These are phyloP conservation scores for Triplophysa yarkandensis DNA, from an alignment of 2,797 vertebrate species.

Conservation along the genomic window DNA sequence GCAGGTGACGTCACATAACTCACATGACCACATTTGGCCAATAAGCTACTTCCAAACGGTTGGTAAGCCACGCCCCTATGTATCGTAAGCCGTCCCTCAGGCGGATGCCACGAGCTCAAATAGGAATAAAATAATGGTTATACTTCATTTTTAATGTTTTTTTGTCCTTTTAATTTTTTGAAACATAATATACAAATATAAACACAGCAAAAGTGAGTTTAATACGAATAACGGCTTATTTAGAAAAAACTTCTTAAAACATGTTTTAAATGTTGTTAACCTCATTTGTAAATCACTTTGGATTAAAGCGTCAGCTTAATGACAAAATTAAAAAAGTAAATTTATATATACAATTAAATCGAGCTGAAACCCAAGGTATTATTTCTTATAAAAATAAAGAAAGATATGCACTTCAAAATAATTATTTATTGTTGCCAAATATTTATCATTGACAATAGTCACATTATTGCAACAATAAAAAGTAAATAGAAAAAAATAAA, in stretches of 20 bases:
- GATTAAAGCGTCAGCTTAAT: too few species aligned
- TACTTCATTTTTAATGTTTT: neutral
- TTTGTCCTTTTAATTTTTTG: neutral
- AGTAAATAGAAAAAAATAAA: neutral
- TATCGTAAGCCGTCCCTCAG: neutral
- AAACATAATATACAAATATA: neutral
- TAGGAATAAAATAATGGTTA: neutral
- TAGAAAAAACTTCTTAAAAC: too few species aligned
- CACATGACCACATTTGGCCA: constrained; percentile 22
- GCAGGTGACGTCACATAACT: constrained; percentile 16
- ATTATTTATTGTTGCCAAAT: too few species aligned
- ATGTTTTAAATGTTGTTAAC: too few species aligned
- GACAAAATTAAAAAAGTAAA: too few species aligned
- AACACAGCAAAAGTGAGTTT: neutral
- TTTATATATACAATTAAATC: too few species aligned
- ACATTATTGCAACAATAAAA: too few species aligned
- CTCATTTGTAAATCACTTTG: too few species aligned
- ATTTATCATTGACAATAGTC: too few species aligned
- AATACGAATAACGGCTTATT: neutral
- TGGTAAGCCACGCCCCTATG: neutral
- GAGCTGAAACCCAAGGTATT: too few species aligned
- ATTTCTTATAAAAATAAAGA: too few species aligned
- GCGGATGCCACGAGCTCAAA: neutral
- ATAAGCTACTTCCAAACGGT: neutral
- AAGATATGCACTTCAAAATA: too few species aligned